Evolutionary conservation across 1,140 invertebrate genomes (phyloP).

Genomic region (Polypedilum vanderplanki): DNA sequence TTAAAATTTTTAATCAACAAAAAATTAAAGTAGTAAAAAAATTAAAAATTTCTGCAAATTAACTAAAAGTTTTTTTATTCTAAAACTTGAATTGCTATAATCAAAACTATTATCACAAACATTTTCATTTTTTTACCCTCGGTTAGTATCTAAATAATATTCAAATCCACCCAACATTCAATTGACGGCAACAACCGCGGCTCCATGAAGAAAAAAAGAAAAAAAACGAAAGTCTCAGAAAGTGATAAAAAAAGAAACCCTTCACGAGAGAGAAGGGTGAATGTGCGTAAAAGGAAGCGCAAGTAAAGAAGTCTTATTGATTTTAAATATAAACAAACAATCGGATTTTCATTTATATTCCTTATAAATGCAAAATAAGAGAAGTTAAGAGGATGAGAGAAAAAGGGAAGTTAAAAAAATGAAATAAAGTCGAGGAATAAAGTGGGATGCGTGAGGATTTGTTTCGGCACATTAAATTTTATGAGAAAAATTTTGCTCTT

Average conservation of each 20-base stretch:
- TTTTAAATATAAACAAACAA: slow-evolving; percentile 20
- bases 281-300: neutral
- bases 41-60: no score
- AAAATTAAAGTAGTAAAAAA: no score
- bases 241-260: neutral
- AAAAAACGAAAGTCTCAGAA: no score
- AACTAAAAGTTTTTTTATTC: no score
- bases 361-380: neutral
- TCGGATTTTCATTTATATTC: slow-evolving; percentile 1
- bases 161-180: neutral
- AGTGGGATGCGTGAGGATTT: slow-evolving; percentile 16
- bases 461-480: slow-evolving; percentile 13
- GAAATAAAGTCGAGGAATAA: no score
- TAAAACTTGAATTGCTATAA: no score
- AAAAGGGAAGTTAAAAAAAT: neutral
- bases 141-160: neutral
- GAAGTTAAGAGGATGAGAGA: neutral
- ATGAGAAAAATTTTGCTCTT: neutral
- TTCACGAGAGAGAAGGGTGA: neutral
- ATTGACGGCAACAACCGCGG: neutral
- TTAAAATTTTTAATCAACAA: no score
- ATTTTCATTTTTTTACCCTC: no score
- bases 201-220: no score
- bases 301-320: slow-evolving; percentile 11
- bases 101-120: no score